Conservation (phyloP, 2,888 invertebrate species). For the Cephalotes varians region DNA sequence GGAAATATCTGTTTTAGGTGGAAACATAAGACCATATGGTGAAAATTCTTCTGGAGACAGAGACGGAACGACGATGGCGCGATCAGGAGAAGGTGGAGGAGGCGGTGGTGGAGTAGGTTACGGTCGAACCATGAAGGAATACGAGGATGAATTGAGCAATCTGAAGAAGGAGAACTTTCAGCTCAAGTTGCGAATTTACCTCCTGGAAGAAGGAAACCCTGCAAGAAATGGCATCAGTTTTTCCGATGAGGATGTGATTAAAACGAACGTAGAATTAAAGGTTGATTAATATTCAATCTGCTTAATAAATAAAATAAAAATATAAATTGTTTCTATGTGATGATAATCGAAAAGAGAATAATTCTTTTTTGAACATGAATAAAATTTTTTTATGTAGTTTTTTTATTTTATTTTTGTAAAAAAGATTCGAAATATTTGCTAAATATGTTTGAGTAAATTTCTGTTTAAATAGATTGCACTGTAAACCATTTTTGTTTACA, state of each 20-base stretch:
- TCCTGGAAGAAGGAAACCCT: conserved; percentile 93
- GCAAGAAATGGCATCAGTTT: conserved; percentile 87
- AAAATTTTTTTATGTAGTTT: not conserved
- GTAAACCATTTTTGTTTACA: not conserved
- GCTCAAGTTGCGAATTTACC: conserved; percentile 95
- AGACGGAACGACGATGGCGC: conserved; percentile 22
- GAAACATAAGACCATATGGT: conserved; percentile 77
- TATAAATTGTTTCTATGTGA: not conserved
- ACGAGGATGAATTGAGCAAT: conserved; percentile 94
- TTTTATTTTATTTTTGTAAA: not conserved
- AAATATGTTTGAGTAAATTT: not conserved
- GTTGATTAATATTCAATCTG: conserved; percentile 80
- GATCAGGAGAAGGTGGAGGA: conserved; percentile 50
- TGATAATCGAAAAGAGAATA: not conserved
- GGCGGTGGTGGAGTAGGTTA: conserved; percentile 78
- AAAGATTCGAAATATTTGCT: not conserved
- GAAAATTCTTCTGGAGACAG: conserved; percentile 71
- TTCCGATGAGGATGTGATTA: conserved; percentile 90
- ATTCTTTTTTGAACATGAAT: not conserved
- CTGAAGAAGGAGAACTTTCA: conserved; percentile 97
- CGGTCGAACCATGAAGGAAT: conserved; percentile 94
- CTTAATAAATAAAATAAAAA: not conserved
- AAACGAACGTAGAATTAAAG: conserved; percentile 90
- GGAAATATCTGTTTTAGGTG: conserved; percentile 72
- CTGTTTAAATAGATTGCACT: not conserved